Base-by-base conservation (phyloP, 2,797 vertebrate genomes). In the Alosa sapidissima region DNA sequence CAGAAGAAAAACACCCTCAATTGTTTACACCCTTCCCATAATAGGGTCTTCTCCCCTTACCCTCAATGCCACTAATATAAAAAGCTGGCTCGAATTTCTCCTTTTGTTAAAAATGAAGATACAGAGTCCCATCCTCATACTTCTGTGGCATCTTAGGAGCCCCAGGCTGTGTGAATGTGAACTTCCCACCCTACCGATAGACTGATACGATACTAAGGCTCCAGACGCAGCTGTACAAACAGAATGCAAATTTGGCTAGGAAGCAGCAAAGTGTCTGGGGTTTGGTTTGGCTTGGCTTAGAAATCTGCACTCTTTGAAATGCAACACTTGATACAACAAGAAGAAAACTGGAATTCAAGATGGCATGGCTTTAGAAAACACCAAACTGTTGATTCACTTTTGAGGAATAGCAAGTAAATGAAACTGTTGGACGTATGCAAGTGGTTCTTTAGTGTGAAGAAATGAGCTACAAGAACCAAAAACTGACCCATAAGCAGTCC, bases 1-100 rank as follows among this genome's bases (percentile, higher is more conserved):
- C 10, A 82, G n/a, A 4, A 82, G 52, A 82, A n/a, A n/a, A 52
- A 78, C 72, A 78, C 72, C 72, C 72, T 78, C 72, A 78, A 78
- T 78, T 78, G 72, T 78, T 78, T 45, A 47, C 72, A 47, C 21
- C n/a, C 72, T 19, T 8, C 41, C 16, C 1, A 78, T 45, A 78
- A 78, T 21, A 11, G 41, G 72, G 11, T 78, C 72, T 47, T 78
- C 72, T 78, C 41, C 41, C 72, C 72, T 78, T 78, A 78, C 72
- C 16, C 36, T 78, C 72, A 47, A 47, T 8, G 8, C 72, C 16
- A 47, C 41, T 5, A 5, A 47, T 21, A 47, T 47, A 45, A 75
- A 75, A 75, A 75, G 14, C 24, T 33, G 28, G 65, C 1, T 78
- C 36, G 19, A 10, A 78, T 78, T 78, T 78, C 72, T 14, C 72